Percentiles rank a stretch among this genome's conserved stretches.
phyloP scores from a whole-genome alignment of 2,113 vertebrate species.

The Gnathochromis pfefferi region DNA sequence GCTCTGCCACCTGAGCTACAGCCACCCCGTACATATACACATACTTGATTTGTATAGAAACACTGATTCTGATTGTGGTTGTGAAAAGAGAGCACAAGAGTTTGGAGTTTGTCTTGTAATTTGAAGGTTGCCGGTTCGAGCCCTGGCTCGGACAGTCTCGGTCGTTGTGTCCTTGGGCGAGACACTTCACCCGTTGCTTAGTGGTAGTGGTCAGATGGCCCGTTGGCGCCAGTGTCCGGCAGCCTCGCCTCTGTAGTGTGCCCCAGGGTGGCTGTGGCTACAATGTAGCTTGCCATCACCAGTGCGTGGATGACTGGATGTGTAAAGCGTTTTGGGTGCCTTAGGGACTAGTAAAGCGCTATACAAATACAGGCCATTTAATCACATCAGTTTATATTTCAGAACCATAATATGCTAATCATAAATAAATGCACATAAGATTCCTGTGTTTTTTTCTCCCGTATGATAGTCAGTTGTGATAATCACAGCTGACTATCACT shows the following conservation, averaged over 20 bases:
- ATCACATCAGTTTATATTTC: neutral
- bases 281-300: too few species aligned
- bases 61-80: neutral
- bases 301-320: too few species aligned
- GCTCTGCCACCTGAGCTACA: too few species aligned
- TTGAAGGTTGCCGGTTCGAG: too few species aligned
- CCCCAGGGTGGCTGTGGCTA: accelerated
- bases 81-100: neutral
- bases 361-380: accelerated
- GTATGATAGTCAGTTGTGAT: neutral
- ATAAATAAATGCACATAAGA: neutral
- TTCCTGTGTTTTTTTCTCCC: neutral
- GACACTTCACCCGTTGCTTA: too few species aligned
- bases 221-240: accelerated
- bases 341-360: too few species aligned
- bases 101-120: accelerated
- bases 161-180: too few species aligned
- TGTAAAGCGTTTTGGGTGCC: too few species aligned
- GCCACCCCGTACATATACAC: accelerated
- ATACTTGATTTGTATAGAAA: neutral
- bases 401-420: neutral
- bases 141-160: too few species aligned
- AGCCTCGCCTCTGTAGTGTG: too few species aligned
- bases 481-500: neutral
- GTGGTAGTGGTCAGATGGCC: too few species aligned